Base-by-base conservation (phyloP, 92 coral and sea anemone species). In the Isaurus tuberculatus region DNA sequence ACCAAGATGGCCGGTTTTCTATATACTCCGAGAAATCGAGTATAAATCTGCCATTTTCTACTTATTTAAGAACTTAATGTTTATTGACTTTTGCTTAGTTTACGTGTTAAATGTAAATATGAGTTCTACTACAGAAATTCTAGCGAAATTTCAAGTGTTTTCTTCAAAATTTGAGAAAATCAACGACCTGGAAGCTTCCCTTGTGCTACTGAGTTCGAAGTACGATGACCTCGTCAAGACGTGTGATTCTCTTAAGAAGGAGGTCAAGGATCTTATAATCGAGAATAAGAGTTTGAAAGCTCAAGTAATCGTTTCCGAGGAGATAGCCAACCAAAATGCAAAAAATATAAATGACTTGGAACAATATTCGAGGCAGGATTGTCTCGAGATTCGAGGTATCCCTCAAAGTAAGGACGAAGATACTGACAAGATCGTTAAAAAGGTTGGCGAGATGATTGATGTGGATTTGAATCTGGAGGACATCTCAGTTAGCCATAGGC, bases 191-290 rank as follows among this genome's bases (percentile, higher is more conserved):
- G 42, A 3, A 44, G 51, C 51, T 44, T 44, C 51, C 51, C 51
- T 44, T 44, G 51, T 44, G 51, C 51, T 44, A 8, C 14, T 44
- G 51, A 44, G 11, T 44, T 44, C 51, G 4, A 44, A 44, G 51
- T 44, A 44, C 51, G 51, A 44, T 44, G 51, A 44, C 51, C 51
- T 44, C 51, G 51, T 49, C 20, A 49, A 49, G 20, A 49, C 58
- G 58, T 49, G 58, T 49, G 58, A 49, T 49, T 49, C 58, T 49
- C 58, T 49, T 49, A 49, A 14, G 58, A 49, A 49, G 58, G 58
- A 49, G 58, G 58, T 49, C 42, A 49, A 16, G 19, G 58, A 49
- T 49, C 22, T 49, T 49, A 49, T 13, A 49, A 49, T 49, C 58
- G 58, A 49, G 58, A 49, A 49, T 20, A 49, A 46, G 13, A 10